Evolutionary conservation across 2,888 invertebrate species (phyloP).

Genomic region (Polydrusus tereticollis): DNA sequence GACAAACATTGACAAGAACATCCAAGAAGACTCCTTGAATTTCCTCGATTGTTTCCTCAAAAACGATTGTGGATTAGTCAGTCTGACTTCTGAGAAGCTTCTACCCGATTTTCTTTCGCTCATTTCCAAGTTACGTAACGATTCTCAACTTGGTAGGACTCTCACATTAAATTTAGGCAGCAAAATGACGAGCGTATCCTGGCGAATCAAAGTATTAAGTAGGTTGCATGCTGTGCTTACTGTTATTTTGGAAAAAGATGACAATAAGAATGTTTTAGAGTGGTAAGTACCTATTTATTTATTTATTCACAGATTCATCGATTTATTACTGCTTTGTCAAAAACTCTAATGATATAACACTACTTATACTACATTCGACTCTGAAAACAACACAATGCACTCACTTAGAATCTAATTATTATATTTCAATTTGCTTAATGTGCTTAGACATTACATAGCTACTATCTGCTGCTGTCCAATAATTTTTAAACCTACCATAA

Average conservation of each 20-base stretch:
- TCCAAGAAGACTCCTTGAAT: conserved; percentile 87
- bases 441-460: no score
- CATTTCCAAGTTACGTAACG: conserved; percentile 80
- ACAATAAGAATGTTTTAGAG: conserved; percentile 38
- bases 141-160: conserved; percentile 76
- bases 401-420: no score
- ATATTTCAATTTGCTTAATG: no score
- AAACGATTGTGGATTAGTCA: conserved; percentile 76
- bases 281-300: background rate
- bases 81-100: conserved; percentile 77
- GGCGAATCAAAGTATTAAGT: conserved; percentile 82
- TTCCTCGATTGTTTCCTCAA: conserved; percentile 83
- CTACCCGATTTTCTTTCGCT: conserved; percentile 86
- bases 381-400: no score
- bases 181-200: conserved; percentile 81
- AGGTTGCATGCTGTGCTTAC: conserved; percentile 76
- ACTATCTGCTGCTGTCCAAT: no score
- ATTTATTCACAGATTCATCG: background rate
- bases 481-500: no score
- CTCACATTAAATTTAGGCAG: conserved; percentile 79
- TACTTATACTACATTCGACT: no score
- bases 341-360: background rate
- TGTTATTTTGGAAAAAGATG: conserved; percentile 53
- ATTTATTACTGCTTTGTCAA: background rate
- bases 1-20: conserved; percentile 85